Evolutionary conservation across 2,113 vertebrate genomes (phyloP).

Genomic region (Leucosticte australis): DNA sequence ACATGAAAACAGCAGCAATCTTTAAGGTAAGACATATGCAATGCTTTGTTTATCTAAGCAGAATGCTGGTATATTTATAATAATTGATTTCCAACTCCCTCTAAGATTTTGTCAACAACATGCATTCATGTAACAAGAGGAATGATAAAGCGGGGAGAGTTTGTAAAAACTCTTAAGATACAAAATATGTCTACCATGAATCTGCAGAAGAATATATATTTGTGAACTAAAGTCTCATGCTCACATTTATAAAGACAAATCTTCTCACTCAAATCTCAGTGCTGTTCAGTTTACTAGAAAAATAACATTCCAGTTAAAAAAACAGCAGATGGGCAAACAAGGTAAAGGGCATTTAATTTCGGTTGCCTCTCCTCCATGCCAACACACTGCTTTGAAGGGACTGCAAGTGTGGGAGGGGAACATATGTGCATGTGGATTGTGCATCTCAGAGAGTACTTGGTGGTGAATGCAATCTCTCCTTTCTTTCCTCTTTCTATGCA

Average conservation of each 20-base stretch:
- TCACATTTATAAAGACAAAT: not conserved
- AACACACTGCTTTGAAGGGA: slow-evolving; percentile 18
- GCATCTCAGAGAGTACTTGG: slow-evolving; percentile 15
- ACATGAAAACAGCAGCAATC: not conserved
- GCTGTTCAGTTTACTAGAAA: not conserved
- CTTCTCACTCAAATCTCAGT: not conserved
- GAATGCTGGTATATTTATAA: not conserved
- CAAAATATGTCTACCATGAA: not conserved
- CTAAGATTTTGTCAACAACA: not conserved
- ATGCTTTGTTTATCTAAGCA: not conserved
- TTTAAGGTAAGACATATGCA: not conserved
- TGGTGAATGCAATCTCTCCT: not conserved
- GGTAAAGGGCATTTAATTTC: slow-evolving; percentile 49
- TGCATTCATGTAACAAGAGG: not conserved
- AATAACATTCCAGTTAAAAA: not conserved
- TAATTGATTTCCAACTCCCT: not conserved
- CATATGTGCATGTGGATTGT: slow-evolving; percentile 58
- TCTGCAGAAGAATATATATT: not conserved
- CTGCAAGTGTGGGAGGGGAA: slow-evolving; percentile 47
- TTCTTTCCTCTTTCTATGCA: not conserved
- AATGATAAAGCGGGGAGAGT: not conserved
- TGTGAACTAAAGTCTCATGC: not conserved
- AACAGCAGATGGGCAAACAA: slow-evolving; percentile 54
- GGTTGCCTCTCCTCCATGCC: slow-evolving; percentile 23
- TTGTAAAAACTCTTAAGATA: not conserved